These are phyloP conservation scores for Bombus fervidus DNA, from an alignment of 1,140 invertebrate species.

Conservation along the genomic window DNA sequence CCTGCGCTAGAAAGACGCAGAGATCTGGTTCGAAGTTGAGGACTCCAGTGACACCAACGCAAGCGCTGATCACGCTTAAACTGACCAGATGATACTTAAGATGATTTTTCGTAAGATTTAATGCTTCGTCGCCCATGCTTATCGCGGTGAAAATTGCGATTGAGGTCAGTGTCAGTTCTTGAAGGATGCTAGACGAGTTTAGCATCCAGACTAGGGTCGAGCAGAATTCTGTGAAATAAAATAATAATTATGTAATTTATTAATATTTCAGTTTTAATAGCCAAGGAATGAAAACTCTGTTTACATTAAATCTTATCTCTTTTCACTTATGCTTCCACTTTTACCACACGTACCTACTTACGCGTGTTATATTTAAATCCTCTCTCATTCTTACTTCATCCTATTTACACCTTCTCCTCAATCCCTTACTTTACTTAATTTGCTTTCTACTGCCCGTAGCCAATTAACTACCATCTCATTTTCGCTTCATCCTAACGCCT, in stretches of 20 bases:
- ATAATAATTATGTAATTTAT: not conserved
- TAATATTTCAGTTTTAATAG: no score
- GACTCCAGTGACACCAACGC: slow-evolving; percentile 81
- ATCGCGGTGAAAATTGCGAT: slow-evolving; percentile 82
- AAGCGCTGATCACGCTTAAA: slow-evolving; percentile 81
- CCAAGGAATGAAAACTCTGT: no score
- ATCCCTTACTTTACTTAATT: no score
- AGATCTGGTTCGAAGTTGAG: slow-evolving; percentile 78
- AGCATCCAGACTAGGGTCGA: slow-evolving; percentile 82
- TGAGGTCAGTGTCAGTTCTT: slow-evolving; percentile 83
- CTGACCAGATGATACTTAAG: slow-evolving; percentile 84
- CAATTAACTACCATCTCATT: no score
- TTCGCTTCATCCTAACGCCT: no score
- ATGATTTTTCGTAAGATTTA: slow-evolving; percentile 82
- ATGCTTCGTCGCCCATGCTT: slow-evolving; percentile 73
- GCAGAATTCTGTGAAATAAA: slow-evolving; percentile 76
- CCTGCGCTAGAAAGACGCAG: slow-evolving; percentile 81
- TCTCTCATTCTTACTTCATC: no score
- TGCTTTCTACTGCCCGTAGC: no score
- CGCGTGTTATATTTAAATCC: no score
- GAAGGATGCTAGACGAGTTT: slow-evolving; percentile 83
- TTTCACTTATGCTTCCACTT: no score
- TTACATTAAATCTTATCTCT: no score
- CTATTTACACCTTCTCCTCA: no score
- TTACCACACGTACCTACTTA: no score